These are phyloP conservation scores for Otis tarda DNA, from an alignment of 2,113 vertebrate genomes.

Conservation along the genomic window DNA sequence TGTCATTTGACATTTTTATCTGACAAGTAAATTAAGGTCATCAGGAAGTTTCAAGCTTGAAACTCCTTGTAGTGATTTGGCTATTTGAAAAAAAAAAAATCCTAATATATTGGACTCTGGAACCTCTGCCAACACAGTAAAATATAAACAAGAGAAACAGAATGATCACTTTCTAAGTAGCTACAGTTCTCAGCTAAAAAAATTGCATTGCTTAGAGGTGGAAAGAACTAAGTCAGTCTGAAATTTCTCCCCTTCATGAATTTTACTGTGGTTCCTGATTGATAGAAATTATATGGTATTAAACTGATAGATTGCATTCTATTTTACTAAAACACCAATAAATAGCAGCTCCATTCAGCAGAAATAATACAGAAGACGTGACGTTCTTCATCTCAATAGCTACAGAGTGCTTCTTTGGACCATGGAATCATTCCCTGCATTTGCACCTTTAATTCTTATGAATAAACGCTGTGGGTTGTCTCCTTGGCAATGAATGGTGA, in stretches of 20 bases:
- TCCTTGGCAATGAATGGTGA: background rate
- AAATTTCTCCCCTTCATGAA: background rate
- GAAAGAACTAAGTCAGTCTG: background rate
- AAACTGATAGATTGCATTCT: background rate
- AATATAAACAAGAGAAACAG: background rate
- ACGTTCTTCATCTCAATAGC: background rate
- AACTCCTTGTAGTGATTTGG: background rate
- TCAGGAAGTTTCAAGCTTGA: conserved; percentile 16
- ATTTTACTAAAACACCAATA: background rate
- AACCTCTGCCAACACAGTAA: background rate
- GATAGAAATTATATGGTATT: background rate
- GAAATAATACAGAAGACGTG: background rate
- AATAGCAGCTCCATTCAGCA: background rate
- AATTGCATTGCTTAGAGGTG: background rate
- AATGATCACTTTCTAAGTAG: background rate
- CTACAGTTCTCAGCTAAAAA: background rate
- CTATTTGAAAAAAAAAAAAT: background rate
- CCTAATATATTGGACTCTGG: background rate
- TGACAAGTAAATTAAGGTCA: conserved; percentile 48
- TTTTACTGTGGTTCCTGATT: background rate
- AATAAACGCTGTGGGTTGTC: background rate
- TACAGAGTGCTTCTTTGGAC: background rate
- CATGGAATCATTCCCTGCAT: background rate
- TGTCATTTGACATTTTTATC: background rate
- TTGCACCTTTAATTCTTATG: background rate